Evolutionary conservation across 2,797 vertebrate genomes (phyloP).

Genomic region (Platalea minor): DNA sequence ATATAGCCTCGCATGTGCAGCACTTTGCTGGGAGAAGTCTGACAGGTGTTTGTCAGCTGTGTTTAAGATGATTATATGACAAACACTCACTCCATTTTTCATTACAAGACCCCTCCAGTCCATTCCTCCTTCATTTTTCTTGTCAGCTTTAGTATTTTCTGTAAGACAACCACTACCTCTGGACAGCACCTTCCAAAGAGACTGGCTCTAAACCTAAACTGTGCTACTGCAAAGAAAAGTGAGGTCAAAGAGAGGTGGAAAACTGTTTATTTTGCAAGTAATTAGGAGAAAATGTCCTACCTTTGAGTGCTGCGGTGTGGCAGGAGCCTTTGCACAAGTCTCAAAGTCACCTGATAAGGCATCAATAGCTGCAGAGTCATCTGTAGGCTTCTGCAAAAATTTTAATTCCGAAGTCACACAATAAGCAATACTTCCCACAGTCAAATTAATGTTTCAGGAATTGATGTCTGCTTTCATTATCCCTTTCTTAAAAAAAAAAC

Average conservation of each 20-base stretch:
- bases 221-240: neutral
- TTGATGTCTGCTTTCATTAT: neutral
- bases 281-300: slow-evolving; percentile 45
- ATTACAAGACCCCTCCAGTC: neutral
- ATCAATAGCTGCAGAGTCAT: slow-evolving; percentile 65
- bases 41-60: neutral
- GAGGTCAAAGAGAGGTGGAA: neutral
- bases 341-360: slow-evolving; percentile 70
- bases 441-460: neutral
- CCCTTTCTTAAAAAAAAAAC: neutral
- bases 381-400: slow-evolving; percentile 59
- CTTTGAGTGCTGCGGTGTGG: slow-evolving; percentile 58
- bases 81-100: neutral
- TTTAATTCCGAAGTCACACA: neutral
- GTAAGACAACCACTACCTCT: neutral
- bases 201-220: neutral
- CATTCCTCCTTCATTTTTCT: neutral
- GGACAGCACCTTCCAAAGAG: neutral
- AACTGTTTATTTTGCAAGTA: neutral
- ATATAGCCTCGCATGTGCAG: rapidly evolving
- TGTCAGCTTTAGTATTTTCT: neutral
- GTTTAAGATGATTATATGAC: neutral
- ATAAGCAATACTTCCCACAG: neutral
- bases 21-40: neutral
- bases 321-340: slow-evolving; percentile 38